These are phyloP conservation scores for Diogma glabrata DNA, from an alignment of 2,888 invertebrate species.

Conservation along the genomic window DNA sequence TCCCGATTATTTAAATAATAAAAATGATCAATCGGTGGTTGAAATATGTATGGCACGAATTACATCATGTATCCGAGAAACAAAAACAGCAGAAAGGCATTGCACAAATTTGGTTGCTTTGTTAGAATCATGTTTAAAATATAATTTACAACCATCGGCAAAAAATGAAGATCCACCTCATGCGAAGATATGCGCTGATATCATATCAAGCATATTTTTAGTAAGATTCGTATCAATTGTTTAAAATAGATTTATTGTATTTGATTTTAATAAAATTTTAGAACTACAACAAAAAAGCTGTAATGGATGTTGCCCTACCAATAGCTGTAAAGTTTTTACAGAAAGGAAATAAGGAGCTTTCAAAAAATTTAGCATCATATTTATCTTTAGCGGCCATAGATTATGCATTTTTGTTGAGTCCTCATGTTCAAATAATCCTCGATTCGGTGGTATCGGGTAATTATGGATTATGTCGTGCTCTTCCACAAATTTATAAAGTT, in stretches of 20 bases:
- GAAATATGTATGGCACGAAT: slow-evolving; percentile 89
- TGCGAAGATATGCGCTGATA: slow-evolving; percentile 91
- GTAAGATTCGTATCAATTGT: slow-evolving; percentile 42
- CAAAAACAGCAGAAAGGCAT: slow-evolving; percentile 71
- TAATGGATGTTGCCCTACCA: slow-evolving; percentile 57
- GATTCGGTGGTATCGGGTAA: slow-evolving; percentile 84
- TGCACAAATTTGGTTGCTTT: slow-evolving; percentile 71
- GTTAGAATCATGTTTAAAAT: slow-evolving; percentile 76
- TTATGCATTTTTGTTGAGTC: slow-evolving; percentile 73
- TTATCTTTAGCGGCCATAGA: slow-evolving; percentile 85
- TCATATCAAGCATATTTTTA: slow-evolving; percentile 88
- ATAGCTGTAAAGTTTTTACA: slow-evolving; percentile 85
- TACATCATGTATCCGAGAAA: slow-evolving; percentile 83
- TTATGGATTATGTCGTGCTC: slow-evolving; percentile 73
- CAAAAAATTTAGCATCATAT: slow-evolving; percentile 82
- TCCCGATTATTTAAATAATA: slow-evolving; percentile 71
- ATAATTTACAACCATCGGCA: slow-evolving; percentile 69
- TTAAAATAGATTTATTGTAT: not conserved
- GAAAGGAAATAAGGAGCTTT: slow-evolving; percentile 80
- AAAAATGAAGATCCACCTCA: slow-evolving; percentile 87
- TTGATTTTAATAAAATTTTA: slow-evolving; percentile 25
- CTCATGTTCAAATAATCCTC: slow-evolving; percentile 81
- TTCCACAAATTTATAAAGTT: slow-evolving; percentile 83
- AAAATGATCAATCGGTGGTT: slow-evolving; percentile 88
- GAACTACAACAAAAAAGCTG: slow-evolving; percentile 48